Evolutionary conservation across 2,888 invertebrate genomes (phyloP).

Genomic region (Heterodera filipjevi): DNA sequence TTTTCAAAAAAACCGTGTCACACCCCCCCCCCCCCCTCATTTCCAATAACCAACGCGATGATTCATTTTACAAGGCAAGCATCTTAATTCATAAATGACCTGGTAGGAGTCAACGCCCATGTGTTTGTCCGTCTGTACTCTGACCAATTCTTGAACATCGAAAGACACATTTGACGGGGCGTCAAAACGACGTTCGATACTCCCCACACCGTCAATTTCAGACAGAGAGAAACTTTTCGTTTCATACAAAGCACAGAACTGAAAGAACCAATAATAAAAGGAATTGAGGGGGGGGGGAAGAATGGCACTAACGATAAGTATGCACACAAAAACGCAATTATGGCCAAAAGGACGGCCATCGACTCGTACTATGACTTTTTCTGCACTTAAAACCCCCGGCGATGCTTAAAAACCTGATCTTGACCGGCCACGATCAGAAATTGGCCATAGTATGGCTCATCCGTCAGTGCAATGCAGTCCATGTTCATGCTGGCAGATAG

Average conservation of each 20-base stretch:
- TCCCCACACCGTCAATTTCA: constrained; percentile 35
- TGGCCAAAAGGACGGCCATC: no score
- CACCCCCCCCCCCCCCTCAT: no score
- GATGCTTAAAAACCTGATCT: constrained; percentile 54
- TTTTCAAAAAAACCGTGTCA: no score
- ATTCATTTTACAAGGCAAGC: no score
- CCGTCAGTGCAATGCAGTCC: constrained; percentile 50
- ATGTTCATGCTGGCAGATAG: constrained; percentile 61
- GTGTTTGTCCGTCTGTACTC: constrained; percentile 33
- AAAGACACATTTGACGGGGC: constrained; percentile 30
- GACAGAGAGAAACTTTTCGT: constrained; percentile 43
- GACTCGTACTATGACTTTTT: no score
- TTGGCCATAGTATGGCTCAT: constrained; percentile 39
- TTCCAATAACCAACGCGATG: no score
- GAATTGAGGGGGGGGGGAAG: no score
- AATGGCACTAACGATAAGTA: no score
- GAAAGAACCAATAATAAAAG: not conserved
- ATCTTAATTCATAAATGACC: constrained; percentile 5
- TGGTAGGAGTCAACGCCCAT: constrained; percentile 28
- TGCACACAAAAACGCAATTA: no score
- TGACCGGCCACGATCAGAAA: constrained; percentile 62
- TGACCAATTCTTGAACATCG: constrained; percentile 27
- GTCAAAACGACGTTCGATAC: not conserved
- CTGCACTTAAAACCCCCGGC: not conserved
- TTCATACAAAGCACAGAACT: constrained; percentile 54